Evolutionary conservation across 2,888 invertebrate species (phyloP).

Genomic region (Pandemis corylana): DNA sequence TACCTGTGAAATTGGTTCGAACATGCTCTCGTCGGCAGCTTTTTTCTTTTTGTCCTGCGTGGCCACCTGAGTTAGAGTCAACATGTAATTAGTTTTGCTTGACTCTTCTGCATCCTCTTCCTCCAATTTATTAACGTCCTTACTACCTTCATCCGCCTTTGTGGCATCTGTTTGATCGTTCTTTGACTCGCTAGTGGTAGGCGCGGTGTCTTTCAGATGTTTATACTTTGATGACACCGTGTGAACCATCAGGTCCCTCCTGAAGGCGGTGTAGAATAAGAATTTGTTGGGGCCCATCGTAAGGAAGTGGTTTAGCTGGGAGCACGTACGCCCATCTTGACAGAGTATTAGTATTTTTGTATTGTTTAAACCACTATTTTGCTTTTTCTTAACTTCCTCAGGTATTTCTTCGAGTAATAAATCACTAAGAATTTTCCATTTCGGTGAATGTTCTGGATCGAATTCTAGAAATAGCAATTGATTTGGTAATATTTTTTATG

Average conservation of each 20-base stretch:
- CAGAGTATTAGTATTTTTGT: conserved; percentile 93
- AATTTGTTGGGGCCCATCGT: conserved; percentile 87
- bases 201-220: conserved; percentile 57
- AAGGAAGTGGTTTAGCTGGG: conserved; percentile 90
- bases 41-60: conserved; percentile 51
- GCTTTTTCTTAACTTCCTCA: conserved; percentile 86
- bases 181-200: conserved; percentile 50
- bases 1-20: conserved; percentile 88
- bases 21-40: conserved; percentile 67
- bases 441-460: conserved; percentile 93
- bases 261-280: conserved; percentile 86
- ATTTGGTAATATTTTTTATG: no score
- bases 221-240: conserved; percentile 82
- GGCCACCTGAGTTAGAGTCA: conserved; percentile 87
- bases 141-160: conserved; percentile 49
- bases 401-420: conserved; percentile 93
- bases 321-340: conserved; percentile 92
- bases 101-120: conserved; percentile 66
- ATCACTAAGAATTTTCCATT: conserved; percentile 94
- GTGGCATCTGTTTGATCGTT: conserved; percentile 50
- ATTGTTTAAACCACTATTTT: conserved; percentile 64
- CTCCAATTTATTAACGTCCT: conserved; percentile 49
- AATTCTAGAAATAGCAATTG: conserved; percentile 84
- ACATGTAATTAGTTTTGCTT: conserved; percentile 87
- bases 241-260: conserved; percentile 84